These are phyloP conservation scores for Magallana angulata DNA, from an alignment of 1,140 invertebrate genomes.

Conservation along the genomic window DNA sequence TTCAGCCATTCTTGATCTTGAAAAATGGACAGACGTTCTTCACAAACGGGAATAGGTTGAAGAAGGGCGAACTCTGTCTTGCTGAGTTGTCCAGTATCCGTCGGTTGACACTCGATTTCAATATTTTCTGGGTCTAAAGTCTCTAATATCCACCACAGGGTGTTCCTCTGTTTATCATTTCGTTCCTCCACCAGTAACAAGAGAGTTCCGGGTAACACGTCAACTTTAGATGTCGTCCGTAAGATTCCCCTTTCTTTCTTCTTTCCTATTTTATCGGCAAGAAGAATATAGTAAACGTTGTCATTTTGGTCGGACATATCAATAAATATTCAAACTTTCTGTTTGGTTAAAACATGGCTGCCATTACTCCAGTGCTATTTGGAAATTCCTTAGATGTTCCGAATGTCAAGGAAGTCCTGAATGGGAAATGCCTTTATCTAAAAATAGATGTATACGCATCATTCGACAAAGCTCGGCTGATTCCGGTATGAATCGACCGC, in stretches of 20 bases:
- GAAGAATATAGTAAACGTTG: conserved; percentile 65
- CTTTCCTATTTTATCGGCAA: conserved; percentile 66
- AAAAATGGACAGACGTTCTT: conserved; percentile 71
- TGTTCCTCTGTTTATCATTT: conserved; percentile 44
- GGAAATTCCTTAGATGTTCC: conserved; percentile 19
- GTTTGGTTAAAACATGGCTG: conserved; percentile 17
- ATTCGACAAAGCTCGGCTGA: too few species aligned
- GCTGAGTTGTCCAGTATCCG: conserved; percentile 61
- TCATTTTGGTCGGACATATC: conserved; percentile 55
- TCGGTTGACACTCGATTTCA: conserved; percentile 61
- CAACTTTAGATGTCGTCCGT: conserved; percentile 61
- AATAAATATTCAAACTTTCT: conserved; percentile 21
- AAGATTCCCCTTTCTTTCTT: conserved; percentile 68
- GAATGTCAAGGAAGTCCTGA: conserved; percentile 29
- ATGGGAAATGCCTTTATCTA: background rate
- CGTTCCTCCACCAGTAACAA: conserved; percentile 55
- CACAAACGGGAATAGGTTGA: conserved; percentile 70
- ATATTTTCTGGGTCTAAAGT: conserved; percentile 69
- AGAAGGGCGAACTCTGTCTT: conserved; percentile 62
- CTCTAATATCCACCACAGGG: conserved; percentile 59
- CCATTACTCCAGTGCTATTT: background rate
- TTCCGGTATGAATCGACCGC: too few species aligned
- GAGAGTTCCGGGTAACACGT: conserved; percentile 70
- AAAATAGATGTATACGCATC: background rate
- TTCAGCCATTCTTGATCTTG: conserved; percentile 69